Conservation (phyloP, 2,888 invertebrate species). For the Dastarcus helophoroides region DNA sequence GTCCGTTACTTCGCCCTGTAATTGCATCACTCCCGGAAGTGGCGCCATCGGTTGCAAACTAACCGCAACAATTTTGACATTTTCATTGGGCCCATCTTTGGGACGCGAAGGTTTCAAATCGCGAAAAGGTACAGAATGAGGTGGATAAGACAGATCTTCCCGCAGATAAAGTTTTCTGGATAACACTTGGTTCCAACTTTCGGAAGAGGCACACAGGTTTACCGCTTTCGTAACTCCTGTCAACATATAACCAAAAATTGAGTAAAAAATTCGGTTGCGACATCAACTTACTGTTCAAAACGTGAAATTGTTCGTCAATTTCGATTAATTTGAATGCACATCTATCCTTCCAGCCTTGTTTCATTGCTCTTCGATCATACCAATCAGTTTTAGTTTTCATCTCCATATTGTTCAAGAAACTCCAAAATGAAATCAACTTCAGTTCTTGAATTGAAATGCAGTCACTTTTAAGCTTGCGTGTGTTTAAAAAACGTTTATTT, state of each 20-base stretch:
- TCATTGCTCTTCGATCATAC: constrained; percentile 94
- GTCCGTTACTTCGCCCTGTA: constrained; percentile 97
- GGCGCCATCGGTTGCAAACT: constrained; percentile 98
- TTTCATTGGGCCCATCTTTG: constrained; percentile 22
- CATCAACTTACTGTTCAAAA: constrained; percentile 58
- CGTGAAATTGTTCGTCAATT: constrained; percentile 86
- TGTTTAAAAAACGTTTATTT: no score
- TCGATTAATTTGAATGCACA: constrained; percentile 97
- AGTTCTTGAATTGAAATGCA: no score
- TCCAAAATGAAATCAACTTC: no score
- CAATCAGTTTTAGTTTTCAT: constrained; percentile 97
- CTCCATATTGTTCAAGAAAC: no score
- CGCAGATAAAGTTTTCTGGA: constrained; percentile 56
- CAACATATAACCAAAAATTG: constrained; percentile 13
- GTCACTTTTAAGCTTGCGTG: no score
- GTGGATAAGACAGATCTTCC: constrained; percentile 26
- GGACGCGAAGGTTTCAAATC: not conserved
- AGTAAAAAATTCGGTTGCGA: constrained; percentile 5
- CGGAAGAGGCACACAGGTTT: constrained; percentile 95
- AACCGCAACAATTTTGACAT: constrained; percentile 90
- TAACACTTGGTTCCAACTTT: constrained; percentile 97
- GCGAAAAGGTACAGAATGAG: constrained; percentile 16
- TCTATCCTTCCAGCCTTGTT: constrained; percentile 97
- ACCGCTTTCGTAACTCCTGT: constrained; percentile 81
- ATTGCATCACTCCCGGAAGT: constrained; percentile 85